Conservation (phyloP, 2,113 vertebrate genomes). For the Dissostichus mawsoni region DNA sequence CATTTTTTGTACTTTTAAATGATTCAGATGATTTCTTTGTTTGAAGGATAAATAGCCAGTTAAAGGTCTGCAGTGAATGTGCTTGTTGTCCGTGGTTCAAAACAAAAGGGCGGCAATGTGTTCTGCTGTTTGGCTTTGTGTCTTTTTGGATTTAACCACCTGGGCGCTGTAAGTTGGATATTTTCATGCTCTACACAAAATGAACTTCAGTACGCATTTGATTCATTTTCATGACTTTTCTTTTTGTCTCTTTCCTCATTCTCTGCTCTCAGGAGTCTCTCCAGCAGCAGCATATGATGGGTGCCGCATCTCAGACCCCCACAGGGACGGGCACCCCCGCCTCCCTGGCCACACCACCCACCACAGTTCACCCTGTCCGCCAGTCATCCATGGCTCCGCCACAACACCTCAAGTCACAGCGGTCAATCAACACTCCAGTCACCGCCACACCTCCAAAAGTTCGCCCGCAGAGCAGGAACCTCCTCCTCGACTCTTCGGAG, state of each 20-base stretch:
- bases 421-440: constrained; percentile 81
- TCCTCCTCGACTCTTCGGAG: constrained; percentile 91
- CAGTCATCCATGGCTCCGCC: constrained; percentile 80
- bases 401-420: constrained; percentile 84
- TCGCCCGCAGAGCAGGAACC: constrained; percentile 92
- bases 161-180: background rate
- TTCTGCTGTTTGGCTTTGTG: background rate
- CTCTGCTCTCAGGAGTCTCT: constrained; percentile 79
- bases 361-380: constrained; percentile 82
- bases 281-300: constrained; percentile 85
- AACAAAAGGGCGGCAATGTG: background rate
- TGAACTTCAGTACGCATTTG: background rate
- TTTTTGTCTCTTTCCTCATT: background rate
- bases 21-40: too few species aligned
- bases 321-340: constrained; percentile 83
- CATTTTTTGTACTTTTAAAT: too few species aligned
- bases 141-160: constrained; percentile 5
- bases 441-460: constrained; percentile 87
- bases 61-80: too few species aligned
- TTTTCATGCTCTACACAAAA: background rate
- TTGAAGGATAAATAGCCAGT: too few species aligned
- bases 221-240: background rate
- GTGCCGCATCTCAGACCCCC: constrained; percentile 77
- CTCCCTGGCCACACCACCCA: constrained; percentile 84
- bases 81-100: too few species aligned